phyloP scores from a whole-genome alignment of 2,113 vertebrate genomes.

The Burhinus bistriatus region DNA sequence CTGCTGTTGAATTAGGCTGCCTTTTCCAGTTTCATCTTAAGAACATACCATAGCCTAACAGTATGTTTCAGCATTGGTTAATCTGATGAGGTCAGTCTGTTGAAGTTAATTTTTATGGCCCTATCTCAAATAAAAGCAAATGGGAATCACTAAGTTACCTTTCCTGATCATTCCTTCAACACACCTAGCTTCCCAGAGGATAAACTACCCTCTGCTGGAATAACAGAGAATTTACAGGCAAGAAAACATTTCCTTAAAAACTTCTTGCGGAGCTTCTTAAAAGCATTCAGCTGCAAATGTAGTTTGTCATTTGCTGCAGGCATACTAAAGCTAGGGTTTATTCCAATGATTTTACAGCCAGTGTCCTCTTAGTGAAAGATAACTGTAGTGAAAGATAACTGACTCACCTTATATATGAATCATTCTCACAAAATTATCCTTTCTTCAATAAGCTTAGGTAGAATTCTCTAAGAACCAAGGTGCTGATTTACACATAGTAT shows the following conservation, averaged over 20 bases:
- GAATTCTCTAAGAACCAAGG: background rate
- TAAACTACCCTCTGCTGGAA: constrained; percentile 68
- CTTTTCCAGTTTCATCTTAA: background rate
- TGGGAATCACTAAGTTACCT: constrained; percentile 30
- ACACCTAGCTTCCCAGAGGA: constrained; percentile 61
- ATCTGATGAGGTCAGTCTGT: background rate
- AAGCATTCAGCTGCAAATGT: background rate
- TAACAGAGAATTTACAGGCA: constrained; percentile 44
- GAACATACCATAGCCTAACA: background rate
- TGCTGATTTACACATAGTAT: background rate
- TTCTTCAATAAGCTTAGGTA: background rate
- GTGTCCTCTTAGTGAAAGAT: background rate
- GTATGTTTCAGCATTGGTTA: background rate
- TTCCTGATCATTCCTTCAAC: background rate
- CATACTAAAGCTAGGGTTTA: background rate
- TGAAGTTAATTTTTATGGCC: constrained; percentile 46
- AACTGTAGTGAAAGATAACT: background rate
- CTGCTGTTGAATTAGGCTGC: constrained; percentile 4
- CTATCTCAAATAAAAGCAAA: constrained; percentile 28
- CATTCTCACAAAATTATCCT: background rate
- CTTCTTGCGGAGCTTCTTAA: background rate
- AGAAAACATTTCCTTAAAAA: background rate
- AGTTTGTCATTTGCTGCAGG: background rate
- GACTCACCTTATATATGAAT: background rate
- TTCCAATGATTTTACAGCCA: background rate